A percentile compares a stretch with the other conserved stretches of the same genome.
phyloP scores from a whole-genome alignment of 2,888 invertebrate species.

The Hirtodrosophila cameraria region DNA sequence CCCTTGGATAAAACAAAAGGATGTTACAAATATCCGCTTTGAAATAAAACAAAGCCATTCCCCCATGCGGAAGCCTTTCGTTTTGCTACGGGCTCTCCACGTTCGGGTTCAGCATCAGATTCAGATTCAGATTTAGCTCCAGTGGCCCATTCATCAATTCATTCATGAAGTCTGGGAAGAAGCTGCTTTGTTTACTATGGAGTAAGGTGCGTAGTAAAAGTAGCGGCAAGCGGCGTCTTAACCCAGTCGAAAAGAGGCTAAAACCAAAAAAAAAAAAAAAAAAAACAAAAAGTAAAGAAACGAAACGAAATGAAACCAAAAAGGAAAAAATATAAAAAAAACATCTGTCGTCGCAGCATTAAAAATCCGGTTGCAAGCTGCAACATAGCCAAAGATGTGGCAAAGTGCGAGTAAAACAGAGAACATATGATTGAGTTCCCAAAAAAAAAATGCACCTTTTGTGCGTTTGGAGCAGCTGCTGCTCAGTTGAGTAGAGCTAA shows the following conservation, averaged over 20 bases:
- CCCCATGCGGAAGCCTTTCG: conserved; percentile 29
- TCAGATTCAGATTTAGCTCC: not conserved
- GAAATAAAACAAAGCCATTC: not conserved
- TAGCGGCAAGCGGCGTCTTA: conserved; percentile 57
- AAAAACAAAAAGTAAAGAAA: conserved; percentile 17
- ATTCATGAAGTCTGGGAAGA: conserved; percentile 65
- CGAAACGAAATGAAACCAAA: conserved; percentile 8
- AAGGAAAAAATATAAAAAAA: conserved; percentile 43
- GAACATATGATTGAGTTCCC: conserved; percentile 74
- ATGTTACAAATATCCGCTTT: conserved; percentile 22
- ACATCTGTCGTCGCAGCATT: conserved; percentile 67
- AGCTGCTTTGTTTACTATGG: conserved; percentile 68
- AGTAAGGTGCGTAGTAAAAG: conserved; percentile 63
- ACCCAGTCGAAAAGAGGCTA: conserved; percentile 41
- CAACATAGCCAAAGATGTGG: conserved; percentile 61
- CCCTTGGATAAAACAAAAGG: conserved; percentile 4
- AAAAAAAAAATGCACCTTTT: conserved; percentile 70
- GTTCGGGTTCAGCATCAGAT: conserved; percentile 1
- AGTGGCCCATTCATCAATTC: conserved; percentile 69
- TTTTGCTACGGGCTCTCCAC: conserved; percentile 12
- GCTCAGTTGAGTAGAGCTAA: conserved; percentile 38
- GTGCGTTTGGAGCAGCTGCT: conserved; percentile 50
- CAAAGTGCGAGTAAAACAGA: conserved; percentile 35
- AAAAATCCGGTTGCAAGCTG: conserved; percentile 77
- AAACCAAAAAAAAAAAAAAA: conserved; percentile 3